phyloP scores from a whole-genome alignment of 2,113 vertebrate species.

The Struthio camelus region DNA sequence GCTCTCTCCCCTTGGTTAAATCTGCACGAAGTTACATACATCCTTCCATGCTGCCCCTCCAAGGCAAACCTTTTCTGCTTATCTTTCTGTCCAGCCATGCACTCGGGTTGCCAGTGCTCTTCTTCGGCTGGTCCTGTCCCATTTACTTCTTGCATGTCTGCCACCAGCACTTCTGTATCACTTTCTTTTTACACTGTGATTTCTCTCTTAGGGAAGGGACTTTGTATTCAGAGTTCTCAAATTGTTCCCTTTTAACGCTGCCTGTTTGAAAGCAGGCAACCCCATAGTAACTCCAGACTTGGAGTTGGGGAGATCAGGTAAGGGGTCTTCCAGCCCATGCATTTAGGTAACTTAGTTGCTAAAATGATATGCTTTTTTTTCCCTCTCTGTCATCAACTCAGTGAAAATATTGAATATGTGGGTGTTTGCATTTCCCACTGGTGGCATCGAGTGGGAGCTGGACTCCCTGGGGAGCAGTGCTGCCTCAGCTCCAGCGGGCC shows the following conservation, averaged over 20 bases:
- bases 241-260: not conserved
- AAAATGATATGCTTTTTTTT: not conserved
- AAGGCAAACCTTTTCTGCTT: not conserved
- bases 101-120: not conserved
- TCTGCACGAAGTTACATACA: not conserved
- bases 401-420: fast-evolving
- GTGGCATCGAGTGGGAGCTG: fast-evolving
- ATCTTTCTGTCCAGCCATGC: not conserved
- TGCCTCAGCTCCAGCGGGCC: fast-evolving
- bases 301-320: too few species aligned
- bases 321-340: too few species aligned
- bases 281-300: too few species aligned
- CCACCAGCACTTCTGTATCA: not conserved
- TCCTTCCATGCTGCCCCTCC: not conserved
- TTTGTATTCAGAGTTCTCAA: not conserved
- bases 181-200: not conserved
- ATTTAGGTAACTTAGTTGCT: not conserved
- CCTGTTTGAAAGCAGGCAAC: not conserved
- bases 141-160: not conserved
- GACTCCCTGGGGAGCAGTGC: not conserved
- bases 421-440: not conserved
- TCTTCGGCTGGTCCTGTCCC: not conserved
- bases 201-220: not conserved
- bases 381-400: not conserved
- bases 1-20: not conserved